Conservation (phyloP, 2,797 vertebrate genomes). For the Pristis pectinata region DNA sequence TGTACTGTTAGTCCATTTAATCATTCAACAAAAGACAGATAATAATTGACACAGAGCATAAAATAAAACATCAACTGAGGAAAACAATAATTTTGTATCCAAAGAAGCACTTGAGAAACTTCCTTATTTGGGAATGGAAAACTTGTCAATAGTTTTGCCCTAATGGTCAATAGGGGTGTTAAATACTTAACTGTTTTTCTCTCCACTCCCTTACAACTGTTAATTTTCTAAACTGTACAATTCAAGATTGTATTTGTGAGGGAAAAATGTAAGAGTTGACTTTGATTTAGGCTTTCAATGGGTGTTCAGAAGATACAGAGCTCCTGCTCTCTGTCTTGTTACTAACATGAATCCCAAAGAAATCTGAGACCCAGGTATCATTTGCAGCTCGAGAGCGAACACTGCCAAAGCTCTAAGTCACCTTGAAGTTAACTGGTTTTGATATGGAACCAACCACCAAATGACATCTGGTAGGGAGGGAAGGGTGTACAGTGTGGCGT, state of each 20-base stretch:
- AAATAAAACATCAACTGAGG: not conserved
- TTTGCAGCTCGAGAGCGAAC: not conserved
- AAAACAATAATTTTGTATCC: not conserved
- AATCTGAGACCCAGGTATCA: not conserved
- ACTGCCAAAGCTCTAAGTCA: not conserved
- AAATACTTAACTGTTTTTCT: not conserved
- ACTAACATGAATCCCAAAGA: not conserved
- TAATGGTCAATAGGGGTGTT: not conserved
- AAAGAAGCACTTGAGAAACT: not conserved
- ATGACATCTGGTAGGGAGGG: not conserved
- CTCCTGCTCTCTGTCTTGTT: not conserved
- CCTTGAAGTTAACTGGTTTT: not conserved
- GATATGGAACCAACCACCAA: not conserved
- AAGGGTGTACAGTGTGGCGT: not conserved
- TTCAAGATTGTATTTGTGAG: not conserved
- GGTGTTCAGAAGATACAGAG: not conserved
- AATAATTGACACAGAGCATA: no score
- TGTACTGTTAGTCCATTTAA: not conserved
- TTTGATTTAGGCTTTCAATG: not conserved
- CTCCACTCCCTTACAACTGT: not conserved
- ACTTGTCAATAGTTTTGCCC: not conserved
- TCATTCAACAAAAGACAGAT: not conserved
- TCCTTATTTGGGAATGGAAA: not conserved
- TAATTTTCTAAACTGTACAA: not conserved
- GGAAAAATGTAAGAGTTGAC: not conserved